Percentiles rank a stretch among this genome's conserved stretches.
Conservation (phyloP, 2,888 invertebrate genomes). For the Drosophila meridionalis region DNA sequence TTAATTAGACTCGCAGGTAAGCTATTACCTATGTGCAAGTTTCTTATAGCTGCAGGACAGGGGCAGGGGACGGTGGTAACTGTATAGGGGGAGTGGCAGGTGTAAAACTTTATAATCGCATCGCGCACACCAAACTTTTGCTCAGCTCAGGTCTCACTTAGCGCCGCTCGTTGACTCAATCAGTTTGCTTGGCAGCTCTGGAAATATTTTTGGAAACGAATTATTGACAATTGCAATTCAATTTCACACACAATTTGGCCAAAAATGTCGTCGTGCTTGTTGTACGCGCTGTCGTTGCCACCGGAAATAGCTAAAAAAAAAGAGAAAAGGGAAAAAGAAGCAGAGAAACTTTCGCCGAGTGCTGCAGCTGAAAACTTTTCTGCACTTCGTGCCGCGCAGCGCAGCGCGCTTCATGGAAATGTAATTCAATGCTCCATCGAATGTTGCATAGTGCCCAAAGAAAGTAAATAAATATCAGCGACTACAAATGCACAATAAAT, state of each 20-base stretch:
- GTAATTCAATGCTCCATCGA: constrained; percentile 66
- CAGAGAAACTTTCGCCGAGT: constrained; percentile 54
- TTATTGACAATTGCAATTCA: constrained; percentile 79
- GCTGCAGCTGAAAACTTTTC: constrained; percentile 58
- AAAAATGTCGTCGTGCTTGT: constrained; percentile 64
- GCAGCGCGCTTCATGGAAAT: constrained; percentile 57
- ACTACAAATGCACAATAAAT: constrained; percentile 60
- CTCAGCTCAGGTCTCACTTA: constrained; percentile 32
- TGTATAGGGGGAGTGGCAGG: background rate
- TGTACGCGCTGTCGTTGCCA: constrained; percentile 41
- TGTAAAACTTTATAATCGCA: constrained; percentile 60
- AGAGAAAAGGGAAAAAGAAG: background rate
- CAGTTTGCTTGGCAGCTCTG: constrained; percentile 56
- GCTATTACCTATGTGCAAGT: constrained; percentile 26
- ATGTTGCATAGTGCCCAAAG: constrained; percentile 35
- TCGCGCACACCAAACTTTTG: constrained; percentile 52
- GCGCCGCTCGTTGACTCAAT: constrained; percentile 61
- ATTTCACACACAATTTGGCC: constrained; percentile 78
- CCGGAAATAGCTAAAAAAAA: constrained; percentile 61
- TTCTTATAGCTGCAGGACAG: background rate
- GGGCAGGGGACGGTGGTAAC: background rate
- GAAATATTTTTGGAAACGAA: constrained; percentile 73
- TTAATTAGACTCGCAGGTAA: constrained; percentile 55
- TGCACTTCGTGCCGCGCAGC: constrained; percentile 56
- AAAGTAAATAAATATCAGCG: constrained; percentile 70